Evolutionary conservation across 2,888 invertebrate genomes (phyloP), one percentile per base, ranked within the genome.

Genomic region (Limnephilus lunatus): DNA sequence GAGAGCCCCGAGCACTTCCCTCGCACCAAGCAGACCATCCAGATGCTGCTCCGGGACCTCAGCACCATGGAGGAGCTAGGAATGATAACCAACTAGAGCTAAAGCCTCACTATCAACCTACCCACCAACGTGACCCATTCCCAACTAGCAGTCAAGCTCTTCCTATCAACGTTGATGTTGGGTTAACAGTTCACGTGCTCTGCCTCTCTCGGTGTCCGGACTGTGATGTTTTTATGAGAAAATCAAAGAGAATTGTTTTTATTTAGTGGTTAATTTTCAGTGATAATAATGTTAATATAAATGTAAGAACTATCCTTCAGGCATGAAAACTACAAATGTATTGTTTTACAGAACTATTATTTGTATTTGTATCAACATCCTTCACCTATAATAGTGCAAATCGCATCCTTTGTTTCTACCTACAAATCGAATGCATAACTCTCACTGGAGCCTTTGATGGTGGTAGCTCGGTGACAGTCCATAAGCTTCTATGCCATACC

Each of bases 41-140:
- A 97, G 94, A 97, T 98, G 97, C 95, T 98, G 92, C 95, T 98
- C 94, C 96, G 97, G 91, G 98, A 98, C 95, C 95, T 98, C 53
- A 97, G 97, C 90, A 97, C 97, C 0, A 96, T 98, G 95, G 97
- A 97, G 93, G 97, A 97, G 94, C 95, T 98, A 25, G 97, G 97
- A 0, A 85, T 87, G 87, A 81, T 92, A 5, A 25, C 53, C 25
- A 68, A 86, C 32, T 89, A 31, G 44, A 53, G 19, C 53, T 25
- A 5, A 19, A 7, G 19, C 19, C 53, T 5, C 53, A 5, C 1
- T 19, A 68, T 25, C 53, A 68, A 68, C 48, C 48, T 15, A 48
- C 35, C 35, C 35, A 35, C 35, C 35, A 35, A 48, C 48, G 4
- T 48, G 3, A 15, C 14, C 48, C 48, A 15, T 48, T 48, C 48